These are phyloP conservation scores for Gandaritis pyraliata DNA, from an alignment of 2,888 invertebrate species.

Conservation along the genomic window DNA sequence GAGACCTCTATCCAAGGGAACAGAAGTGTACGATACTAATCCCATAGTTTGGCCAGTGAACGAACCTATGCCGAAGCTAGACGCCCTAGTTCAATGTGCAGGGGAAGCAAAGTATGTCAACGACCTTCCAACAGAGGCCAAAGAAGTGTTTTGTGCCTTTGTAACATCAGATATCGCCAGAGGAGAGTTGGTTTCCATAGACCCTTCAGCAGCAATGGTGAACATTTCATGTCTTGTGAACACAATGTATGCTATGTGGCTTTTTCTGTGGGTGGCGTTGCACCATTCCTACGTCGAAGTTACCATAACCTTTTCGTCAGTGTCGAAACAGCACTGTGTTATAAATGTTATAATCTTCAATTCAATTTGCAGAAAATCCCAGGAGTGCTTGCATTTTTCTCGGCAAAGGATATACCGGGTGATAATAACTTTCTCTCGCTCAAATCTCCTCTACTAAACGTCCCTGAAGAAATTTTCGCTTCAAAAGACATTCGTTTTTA, in stretches of 20 bases:
- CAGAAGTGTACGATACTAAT: conserved; percentile 86
- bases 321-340: no score
- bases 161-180: conserved; percentile 81
- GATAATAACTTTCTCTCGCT: conserved; percentile 77
- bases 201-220: conserved; percentile 87
- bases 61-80: conserved; percentile 87
- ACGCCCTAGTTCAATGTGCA: conserved; percentile 85
- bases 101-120: conserved; percentile 87
- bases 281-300: no score
- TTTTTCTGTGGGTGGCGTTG: background rate
- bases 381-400: conserved; percentile 87
- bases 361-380: conserved; percentile 81
- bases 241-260: background rate
- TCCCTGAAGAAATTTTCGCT: conserved; percentile 78
- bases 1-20: conserved; percentile 85
- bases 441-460: conserved; percentile 13
- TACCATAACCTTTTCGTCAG: no score
- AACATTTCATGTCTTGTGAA: conserved; percentile 28
- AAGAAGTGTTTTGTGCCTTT: conserved; percentile 88
- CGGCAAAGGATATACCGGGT: conserved; percentile 88
- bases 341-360: no score
- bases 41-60: conserved; percentile 87
- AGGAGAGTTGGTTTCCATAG: conserved; percentile 85
- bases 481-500: conserved; percentile 84
- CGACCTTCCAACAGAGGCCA: conserved; percentile 64